These are phyloP conservation scores for Anastrepha ludens DNA, from an alignment of 1,140 invertebrate genomes.

Conservation along the genomic window DNA sequence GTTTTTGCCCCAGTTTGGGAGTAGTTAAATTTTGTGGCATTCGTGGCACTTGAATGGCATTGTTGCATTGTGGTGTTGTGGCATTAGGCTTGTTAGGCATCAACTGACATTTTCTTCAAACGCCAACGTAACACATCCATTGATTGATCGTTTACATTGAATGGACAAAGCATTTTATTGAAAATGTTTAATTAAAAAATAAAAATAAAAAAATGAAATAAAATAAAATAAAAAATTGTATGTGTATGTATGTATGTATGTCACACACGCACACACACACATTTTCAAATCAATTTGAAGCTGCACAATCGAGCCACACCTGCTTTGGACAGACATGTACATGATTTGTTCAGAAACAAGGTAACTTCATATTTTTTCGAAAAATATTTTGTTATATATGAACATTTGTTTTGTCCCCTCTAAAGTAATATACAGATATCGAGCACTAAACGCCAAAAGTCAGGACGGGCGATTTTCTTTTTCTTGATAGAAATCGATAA, in stretches of 20 bases:
- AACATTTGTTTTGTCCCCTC: too few species aligned
- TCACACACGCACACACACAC: not conserved
- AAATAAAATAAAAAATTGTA: too few species aligned
- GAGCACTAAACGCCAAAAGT: too few species aligned
- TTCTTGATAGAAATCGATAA: too few species aligned
- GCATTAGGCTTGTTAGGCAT: not conserved
- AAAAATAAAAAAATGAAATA: not conserved
- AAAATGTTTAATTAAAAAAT: not conserved
- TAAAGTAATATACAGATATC: too few species aligned
- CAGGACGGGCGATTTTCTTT: too few species aligned
- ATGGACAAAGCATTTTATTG: conserved; percentile 14
- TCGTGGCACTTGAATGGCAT: not conserved
- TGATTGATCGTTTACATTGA: conserved; percentile 45
- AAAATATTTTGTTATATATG: too few species aligned
- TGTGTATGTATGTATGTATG: too few species aligned
- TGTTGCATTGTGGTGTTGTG: not conserved
- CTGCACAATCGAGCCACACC: conserved; percentile 8
- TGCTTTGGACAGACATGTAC: not conserved
- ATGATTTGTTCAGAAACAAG: too few species aligned
- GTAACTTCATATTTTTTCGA: too few species aligned
- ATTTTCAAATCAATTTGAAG: not conserved
- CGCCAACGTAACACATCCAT: not conserved
- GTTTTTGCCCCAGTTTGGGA: not conserved
- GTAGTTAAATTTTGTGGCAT: not conserved
- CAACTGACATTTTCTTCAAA: not conserved